A percentile compares a stretch with the other conserved stretches of the same genome.
These are phyloP conservation scores for Conistra vaccinii DNA, from an alignment of 2,888 invertebrate species.

Conservation along the genomic window DNA sequence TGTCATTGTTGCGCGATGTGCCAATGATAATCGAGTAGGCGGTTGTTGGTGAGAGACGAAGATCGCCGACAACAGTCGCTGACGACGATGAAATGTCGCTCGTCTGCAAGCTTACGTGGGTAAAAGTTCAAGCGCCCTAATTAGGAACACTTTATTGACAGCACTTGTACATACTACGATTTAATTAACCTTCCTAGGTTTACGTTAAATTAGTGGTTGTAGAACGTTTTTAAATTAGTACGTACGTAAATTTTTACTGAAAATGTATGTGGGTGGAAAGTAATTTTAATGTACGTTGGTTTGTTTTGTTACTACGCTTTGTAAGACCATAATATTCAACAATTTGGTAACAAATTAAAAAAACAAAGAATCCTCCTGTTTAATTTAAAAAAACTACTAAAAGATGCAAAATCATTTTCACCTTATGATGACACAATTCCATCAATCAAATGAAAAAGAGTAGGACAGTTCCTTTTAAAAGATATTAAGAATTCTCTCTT, in stretches of 20 bases:
- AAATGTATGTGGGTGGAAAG: neutral
- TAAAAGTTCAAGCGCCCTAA: conserved; percentile 62
- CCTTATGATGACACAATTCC: neutral
- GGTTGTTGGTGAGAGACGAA: no score
- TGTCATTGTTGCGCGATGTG: no score
- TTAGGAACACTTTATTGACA: conserved; percentile 63
- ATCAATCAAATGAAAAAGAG: neutral
- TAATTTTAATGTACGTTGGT: neutral
- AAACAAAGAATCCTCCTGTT: neutral
- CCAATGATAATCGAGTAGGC: no score
- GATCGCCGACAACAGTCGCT: no score
- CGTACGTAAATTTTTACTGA: neutral
- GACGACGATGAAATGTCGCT: neutral
- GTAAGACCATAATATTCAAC: neutral
- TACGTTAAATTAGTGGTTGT: conserved; percentile 28
- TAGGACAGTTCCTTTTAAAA: neutral
- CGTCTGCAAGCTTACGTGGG: conserved; percentile 9
- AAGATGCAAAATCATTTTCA: neutral
- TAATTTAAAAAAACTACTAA: neutral
- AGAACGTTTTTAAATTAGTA: conserved; percentile 11
- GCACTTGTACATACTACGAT: conserved; percentile 35
- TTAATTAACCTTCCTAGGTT: conserved; percentile 53
- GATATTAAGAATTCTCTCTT: neutral
- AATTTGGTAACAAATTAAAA: neutral
- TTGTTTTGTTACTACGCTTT: neutral